phyloP scores from a whole-genome alignment of 2,113 vertebrate genomes.

The Argyrosomus japonicus region DNA sequence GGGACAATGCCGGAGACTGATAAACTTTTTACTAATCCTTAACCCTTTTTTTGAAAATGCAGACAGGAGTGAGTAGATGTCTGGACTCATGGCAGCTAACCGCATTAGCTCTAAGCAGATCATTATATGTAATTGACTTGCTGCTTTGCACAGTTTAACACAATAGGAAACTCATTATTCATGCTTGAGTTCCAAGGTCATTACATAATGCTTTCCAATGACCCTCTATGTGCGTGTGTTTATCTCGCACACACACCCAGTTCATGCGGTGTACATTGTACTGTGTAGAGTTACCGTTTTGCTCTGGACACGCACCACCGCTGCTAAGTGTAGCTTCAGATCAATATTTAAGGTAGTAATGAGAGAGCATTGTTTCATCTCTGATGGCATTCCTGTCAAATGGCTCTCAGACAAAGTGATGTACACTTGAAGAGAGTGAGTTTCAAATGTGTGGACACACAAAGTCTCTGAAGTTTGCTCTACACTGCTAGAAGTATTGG shows the following conservation, averaged over 20 bases:
- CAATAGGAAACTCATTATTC: not conserved
- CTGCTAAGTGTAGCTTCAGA: slow-evolving; percentile 52
- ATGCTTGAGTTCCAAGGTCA: not conserved
- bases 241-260: slow-evolving; percentile 27
- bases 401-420: not conserved
- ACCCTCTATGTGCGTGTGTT: not conserved
- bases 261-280: not conserved
- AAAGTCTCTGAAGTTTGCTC: no score
- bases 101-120: not conserved
- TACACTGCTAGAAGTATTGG: no score
- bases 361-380: slow-evolving; percentile 17
- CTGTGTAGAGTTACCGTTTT: slow-evolving; percentile 60
- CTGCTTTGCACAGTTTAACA: not conserved
- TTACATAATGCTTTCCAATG: slow-evolving; percentile 36
- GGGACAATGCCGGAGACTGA: not conserved
- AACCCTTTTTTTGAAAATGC: not conserved
- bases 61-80: not conserved
- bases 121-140: not conserved
- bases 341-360: slow-evolving; percentile 44
- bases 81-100: not conserved
- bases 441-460: not conserved
- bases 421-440: not conserved
- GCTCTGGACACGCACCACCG: slow-evolving; percentile 19
- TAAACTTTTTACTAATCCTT: not conserved
- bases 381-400: not conserved